Conservation (phyloP, 2,888 invertebrate species). For the Ormyrus pomaceus region DNA sequence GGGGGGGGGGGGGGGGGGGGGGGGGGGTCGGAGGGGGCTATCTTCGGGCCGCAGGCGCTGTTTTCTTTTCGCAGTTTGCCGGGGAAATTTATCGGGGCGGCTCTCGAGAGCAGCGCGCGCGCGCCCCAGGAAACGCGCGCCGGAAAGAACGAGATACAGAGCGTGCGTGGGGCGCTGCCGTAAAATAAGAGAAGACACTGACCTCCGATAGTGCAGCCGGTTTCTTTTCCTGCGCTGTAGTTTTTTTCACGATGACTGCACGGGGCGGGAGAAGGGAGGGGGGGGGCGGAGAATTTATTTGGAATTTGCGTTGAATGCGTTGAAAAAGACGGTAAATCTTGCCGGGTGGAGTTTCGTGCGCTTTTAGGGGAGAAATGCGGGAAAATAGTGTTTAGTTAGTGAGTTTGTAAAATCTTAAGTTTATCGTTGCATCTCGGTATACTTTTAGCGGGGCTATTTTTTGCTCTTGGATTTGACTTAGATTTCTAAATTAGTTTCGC, state of each 20-base stretch:
- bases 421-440: too few relatives aligned
- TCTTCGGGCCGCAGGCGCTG: constrained; percentile 53
- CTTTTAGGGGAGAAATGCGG: too few relatives aligned
- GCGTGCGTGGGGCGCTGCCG: constrained; percentile 17
- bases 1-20: neutral
- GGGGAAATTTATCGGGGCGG: constrained; percentile 52
- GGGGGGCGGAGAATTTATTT: constrained; percentile 1
- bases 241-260: neutral
- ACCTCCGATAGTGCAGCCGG: constrained; percentile 24
- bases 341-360: too few relatives aligned
- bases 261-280: neutral
- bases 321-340: too few relatives aligned
- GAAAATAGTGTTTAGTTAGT: too few relatives aligned
- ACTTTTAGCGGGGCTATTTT: too few relatives aligned
- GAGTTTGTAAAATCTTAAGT: too few relatives aligned
- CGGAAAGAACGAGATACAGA: constrained; percentile 47
- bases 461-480: too few relatives aligned
- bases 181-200: constrained; percentile 46
- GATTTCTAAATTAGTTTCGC: too few relatives aligned
- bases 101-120: constrained; percentile 3
- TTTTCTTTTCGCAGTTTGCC: constrained; percentile 52
- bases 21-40: constrained; percentile 19
- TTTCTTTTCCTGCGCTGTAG: neutral
- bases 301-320: neutral
- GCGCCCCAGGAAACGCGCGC: constrained; percentile 6